These are phyloP conservation scores for Danio aesculapii DNA, from an alignment of 2,797 vertebrate species.

Conservation along the genomic window DNA sequence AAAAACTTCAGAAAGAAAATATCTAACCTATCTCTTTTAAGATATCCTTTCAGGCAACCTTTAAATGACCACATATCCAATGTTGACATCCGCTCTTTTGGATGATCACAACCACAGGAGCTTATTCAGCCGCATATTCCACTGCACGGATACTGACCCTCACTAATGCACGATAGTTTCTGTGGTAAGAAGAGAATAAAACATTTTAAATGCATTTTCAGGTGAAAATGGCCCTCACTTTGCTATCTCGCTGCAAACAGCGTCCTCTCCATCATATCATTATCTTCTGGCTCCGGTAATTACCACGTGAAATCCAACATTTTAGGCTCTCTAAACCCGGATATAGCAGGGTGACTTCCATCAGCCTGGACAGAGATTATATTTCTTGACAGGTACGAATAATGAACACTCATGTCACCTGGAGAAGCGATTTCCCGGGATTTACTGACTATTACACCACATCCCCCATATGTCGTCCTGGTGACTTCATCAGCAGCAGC, in stretches of 20 bases:
- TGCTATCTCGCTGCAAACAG: slow-evolving; percentile 36
- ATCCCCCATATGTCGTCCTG: slow-evolving; percentile 46
- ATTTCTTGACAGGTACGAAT: slow-evolving; percentile 67
- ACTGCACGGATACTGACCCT: slow-evolving; percentile 5
- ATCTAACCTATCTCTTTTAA: neutral
- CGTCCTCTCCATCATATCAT: slow-evolving; percentile 24
- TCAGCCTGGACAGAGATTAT: slow-evolving; percentile 58
- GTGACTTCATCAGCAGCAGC: slow-evolving; percentile 16
- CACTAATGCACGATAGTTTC: neutral
- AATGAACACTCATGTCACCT: slow-evolving; percentile 59
- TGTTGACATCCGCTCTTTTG: neutral
- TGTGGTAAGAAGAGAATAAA: neutral
- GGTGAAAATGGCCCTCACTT: slow-evolving; percentile 34
- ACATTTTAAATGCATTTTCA: slow-evolving; percentile 11
- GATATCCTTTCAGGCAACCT: neutral
- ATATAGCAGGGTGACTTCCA: slow-evolving; percentile 25
- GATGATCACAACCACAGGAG: neutral
- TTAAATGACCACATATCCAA: neutral
- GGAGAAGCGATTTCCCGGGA: slow-evolving; percentile 52
- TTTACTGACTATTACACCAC: slow-evolving; percentile 54
- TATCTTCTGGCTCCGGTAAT: slow-evolving; percentile 33
- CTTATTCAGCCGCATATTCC: neutral
- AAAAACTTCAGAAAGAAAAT: neutral
- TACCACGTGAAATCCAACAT: slow-evolving; percentile 23
- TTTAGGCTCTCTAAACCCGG: slow-evolving; percentile 18